Conservation (phyloP, 2,113 vertebrate genomes). For the Misgurnus mizolepis region DNA sequence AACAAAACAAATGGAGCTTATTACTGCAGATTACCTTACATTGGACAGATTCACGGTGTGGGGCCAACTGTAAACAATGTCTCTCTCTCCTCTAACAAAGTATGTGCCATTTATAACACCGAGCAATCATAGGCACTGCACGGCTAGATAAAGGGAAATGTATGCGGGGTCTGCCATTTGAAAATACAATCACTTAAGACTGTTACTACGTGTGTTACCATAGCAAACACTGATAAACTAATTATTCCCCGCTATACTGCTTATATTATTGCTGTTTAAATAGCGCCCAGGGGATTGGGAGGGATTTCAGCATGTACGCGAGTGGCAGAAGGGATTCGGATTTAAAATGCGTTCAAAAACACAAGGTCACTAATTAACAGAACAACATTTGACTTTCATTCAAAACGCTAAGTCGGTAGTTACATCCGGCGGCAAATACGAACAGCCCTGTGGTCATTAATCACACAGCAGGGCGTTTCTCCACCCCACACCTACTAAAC, state of each 20-base stretch:
- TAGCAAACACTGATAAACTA: constrained; percentile 79
- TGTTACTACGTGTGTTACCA: constrained; percentile 75
- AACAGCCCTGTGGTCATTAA: neutral
- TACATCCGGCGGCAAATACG: neutral
- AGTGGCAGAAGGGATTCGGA: constrained; percentile 37
- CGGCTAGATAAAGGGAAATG: constrained; percentile 73
- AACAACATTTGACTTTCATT: neutral
- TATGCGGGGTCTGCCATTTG: constrained; percentile 65
- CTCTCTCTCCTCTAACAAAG: constrained; percentile 71
- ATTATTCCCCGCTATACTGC: constrained; percentile 70
- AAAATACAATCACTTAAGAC: constrained; percentile 73
- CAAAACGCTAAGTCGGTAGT: neutral
- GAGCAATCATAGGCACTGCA: constrained; percentile 71
- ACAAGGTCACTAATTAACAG: constrained; percentile 44
- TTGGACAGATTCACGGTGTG: constrained; percentile 80
- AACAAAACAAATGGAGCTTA: constrained; percentile 85
- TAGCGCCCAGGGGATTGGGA: constrained; percentile 61
- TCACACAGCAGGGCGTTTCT: constrained; percentile 16
- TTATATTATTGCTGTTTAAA: constrained; percentile 69
- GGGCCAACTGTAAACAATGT: constrained; percentile 80
- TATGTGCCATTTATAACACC: constrained; percentile 80
- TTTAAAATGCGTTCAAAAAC: constrained; percentile 26
- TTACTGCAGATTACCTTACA: constrained; percentile 83
- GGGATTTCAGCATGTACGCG: constrained; percentile 45
- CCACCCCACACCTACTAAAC: constrained; percentile 4